Evolutionary conservation across 2,113 vertebrate genomes (phyloP).

Genomic region (Alethe diademata): DNA sequence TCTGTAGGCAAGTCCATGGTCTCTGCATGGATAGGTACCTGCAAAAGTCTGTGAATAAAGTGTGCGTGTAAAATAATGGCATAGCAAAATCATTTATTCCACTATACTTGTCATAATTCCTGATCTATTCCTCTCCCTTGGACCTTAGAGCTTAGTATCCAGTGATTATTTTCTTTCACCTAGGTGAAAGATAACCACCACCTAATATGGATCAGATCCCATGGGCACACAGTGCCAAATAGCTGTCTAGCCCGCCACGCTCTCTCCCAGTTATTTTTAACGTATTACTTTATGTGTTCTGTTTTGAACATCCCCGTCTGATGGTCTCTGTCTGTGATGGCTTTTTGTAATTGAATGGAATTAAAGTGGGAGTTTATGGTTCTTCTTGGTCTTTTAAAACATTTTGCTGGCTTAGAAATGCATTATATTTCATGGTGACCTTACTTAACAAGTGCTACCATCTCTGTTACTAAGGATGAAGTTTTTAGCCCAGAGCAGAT

Average conservation of each 20-base stretch:
- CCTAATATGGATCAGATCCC: neutral
- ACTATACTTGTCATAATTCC: accelerated
- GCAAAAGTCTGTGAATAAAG: neutral
- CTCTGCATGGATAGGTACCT: neutral
- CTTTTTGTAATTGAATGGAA: neutral
- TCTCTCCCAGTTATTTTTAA: neutral
- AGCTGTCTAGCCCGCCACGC: neutral
- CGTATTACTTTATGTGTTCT: neutral
- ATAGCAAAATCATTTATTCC: neutral
- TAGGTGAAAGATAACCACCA: neutral
- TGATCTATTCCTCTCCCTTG: neutral
- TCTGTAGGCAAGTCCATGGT: neutral
- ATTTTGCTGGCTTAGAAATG: conserved; percentile 35
- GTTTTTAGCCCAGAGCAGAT: conserved; percentile 30
- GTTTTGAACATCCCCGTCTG: neutral
- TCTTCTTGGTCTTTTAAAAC: conserved; percentile 48
- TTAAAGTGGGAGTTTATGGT: conserved; percentile 47
- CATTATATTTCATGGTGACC: conserved; percentile 34
- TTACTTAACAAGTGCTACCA: conserved; percentile 28
- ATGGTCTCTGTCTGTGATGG: conserved; percentile 9
- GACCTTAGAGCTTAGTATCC: neutral
- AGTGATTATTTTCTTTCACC: neutral
- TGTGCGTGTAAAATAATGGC: neutral
- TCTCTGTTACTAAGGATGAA: neutral
- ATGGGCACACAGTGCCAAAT: neutral